A percentile compares a stretch with the other conserved stretches of the same genome.
Evolutionary conservation across 2,797 vertebrate species (phyloP).

Genomic region (Gastrophryne carolinensis): DNA sequence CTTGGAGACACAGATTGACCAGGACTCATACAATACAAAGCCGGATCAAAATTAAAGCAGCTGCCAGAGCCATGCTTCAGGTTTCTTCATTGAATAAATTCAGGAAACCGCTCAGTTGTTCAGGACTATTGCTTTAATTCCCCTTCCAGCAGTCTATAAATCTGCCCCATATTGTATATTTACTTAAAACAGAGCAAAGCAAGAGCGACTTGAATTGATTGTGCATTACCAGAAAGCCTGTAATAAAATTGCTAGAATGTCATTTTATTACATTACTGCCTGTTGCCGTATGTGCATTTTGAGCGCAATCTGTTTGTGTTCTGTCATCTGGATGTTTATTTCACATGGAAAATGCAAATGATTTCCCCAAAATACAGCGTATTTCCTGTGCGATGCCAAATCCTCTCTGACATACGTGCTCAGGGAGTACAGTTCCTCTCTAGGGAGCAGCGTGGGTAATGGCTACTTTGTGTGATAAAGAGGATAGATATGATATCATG

Average conservation of each 20-base stretch:
- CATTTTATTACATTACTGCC: neutral
- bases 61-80: too few species aligned
- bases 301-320: neutral
- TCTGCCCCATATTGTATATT: too few species aligned
- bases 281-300: neutral
- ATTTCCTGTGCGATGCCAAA: neutral
- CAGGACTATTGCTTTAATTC: too few species aligned
- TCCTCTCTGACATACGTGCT: neutral
- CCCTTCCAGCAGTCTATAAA: too few species aligned
- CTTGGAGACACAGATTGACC: too few species aligned
- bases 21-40: too few species aligned
- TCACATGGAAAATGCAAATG: neutral
- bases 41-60: too few species aligned
- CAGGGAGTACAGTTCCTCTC: slow-evolving; percentile 1
- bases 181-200: too few species aligned
- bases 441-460: slow-evolving; percentile 1
- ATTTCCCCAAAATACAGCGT: slow-evolving; percentile 7
- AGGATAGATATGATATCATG: neutral
- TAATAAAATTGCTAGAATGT: neutral
- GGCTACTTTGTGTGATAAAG: neutral
- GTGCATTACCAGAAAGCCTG: too few species aligned
- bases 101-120: too few species aligned
- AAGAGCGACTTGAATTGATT: too few species aligned
- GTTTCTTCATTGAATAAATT: too few species aligned
- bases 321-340: neutral